Evolutionary conservation across 1,140 invertebrate species (phyloP).

Genomic region (Papilio machaon): DNA sequence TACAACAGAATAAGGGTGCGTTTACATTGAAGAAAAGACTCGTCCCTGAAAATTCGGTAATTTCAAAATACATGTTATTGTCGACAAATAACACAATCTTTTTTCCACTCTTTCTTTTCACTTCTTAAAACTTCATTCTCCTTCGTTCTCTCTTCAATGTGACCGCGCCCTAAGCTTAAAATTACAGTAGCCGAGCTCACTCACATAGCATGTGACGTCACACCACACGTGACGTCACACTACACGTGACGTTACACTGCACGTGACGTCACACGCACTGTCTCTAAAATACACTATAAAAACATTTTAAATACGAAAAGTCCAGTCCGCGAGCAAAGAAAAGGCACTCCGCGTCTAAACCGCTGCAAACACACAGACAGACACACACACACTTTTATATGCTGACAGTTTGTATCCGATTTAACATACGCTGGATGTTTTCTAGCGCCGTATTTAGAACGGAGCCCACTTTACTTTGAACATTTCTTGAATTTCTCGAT

Average conservation of each 20-base stretch:
- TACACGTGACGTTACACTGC: too few species aligned
- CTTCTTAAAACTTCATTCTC: neutral
- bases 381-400: constrained; percentile 20
- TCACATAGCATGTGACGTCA: neutral
- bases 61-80: neutral
- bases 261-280: neutral
- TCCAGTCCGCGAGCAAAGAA: constrained; percentile 18
- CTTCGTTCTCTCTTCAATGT: neutral
- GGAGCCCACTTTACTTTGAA: neutral
- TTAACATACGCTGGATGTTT: neutral
- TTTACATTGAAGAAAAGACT: neutral
- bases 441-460: neutral
- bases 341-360: constrained; percentile 22
- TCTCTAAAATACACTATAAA: constrained; percentile 29
- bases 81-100: neutral
- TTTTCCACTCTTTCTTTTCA: neutral
- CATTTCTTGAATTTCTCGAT: neutral
- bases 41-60: neutral
- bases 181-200: neutral
- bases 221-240: too few species aligned
- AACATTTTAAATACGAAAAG: constrained; percentile 23
- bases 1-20: neutral
- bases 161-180: constrained; percentile 32
- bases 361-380: neutral
- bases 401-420: constrained; percentile 28